Conservation (phyloP, 2,797 vertebrate species). For the Sphenopsis melanotis region DNA sequence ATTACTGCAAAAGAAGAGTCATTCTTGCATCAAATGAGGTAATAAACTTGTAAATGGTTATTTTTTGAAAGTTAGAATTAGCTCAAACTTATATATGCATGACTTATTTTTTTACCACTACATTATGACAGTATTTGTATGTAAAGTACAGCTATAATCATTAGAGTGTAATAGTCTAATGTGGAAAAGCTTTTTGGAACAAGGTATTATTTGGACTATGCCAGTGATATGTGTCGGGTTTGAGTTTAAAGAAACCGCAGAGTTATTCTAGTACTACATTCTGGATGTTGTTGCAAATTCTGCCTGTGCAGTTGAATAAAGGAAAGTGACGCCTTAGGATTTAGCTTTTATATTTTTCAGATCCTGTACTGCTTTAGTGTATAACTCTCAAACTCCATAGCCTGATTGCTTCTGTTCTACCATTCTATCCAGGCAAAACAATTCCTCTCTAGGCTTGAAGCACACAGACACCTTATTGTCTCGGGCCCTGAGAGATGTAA, state of each 20-base stretch:
- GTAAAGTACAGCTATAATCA: slow-evolving; percentile 32
- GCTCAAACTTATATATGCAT: not conserved
- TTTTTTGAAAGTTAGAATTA: slow-evolving; percentile 17
- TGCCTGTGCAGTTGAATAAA: not conserved
- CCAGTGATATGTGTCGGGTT: not conserved
- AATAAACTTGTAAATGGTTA: not conserved
- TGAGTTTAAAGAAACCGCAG: not conserved
- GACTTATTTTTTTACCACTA: not conserved
- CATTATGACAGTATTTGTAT: slow-evolving; percentile 25
- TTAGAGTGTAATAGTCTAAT: slow-evolving; percentile 6
- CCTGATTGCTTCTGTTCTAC: not conserved
- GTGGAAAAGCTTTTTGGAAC: slow-evolving; percentile 42
- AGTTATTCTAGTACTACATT: not conserved
- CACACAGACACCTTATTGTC: too few relatives aligned
- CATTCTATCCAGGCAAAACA: not conserved
- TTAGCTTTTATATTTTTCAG: not conserved
- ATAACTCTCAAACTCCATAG: not conserved
- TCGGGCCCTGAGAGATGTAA: not conserved
- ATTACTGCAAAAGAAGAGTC: not conserved
- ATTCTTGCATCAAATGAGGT: not conserved
- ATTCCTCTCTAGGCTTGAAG: not conserved
- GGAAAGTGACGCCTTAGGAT: not conserved
- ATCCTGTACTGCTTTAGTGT: not conserved
- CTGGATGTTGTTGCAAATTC: not conserved
- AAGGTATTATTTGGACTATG: slow-evolving; percentile 6